phyloP scores from a whole-genome alignment of 1,140 invertebrate genomes.

The Eufriesea mexicana region DNA sequence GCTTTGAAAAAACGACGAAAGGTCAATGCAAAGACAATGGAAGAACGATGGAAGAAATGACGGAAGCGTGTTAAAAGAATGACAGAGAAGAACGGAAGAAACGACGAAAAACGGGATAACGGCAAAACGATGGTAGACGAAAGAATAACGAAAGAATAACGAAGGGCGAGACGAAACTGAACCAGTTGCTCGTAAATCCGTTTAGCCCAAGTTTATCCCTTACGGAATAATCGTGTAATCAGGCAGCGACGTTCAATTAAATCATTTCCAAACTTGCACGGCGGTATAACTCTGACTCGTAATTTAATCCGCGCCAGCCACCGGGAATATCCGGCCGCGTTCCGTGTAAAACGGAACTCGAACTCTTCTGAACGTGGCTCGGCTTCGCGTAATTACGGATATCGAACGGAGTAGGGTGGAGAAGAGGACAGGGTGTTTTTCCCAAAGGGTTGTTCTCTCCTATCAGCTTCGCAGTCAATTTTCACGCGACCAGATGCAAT shows the following conservation, averaged over 20 bases:
- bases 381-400: not conserved
- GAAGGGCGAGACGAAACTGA: not conserved
- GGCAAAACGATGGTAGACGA: too few relatives aligned
- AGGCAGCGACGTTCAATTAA: slow-evolving; percentile 41
- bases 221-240: slow-evolving; percentile 50
- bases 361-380: not conserved
- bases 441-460: slow-evolving; percentile 4
- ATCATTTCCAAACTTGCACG: slow-evolving; percentile 31
- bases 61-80: too few relatives aligned
- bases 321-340: not conserved
- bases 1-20: too few relatives aligned
- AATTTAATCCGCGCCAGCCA: slow-evolving; percentile 34
- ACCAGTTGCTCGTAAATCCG: slow-evolving; percentile 13
- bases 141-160: not conserved
- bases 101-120: too few relatives aligned
- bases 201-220: slow-evolving; percentile 39
- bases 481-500: slow-evolving; percentile 15
- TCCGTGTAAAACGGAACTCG: not conserved
- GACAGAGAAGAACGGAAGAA: too few relatives aligned
- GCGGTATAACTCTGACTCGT: slow-evolving; percentile 29
- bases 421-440: not conserved
- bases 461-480: slow-evolving; percentile 1
- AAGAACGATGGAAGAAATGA: too few relatives aligned
- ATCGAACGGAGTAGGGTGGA: not conserved
- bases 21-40: too few relatives aligned